Conservation (phyloP, 2,797 vertebrate genomes). For the Antennarius maculatus region DNA sequence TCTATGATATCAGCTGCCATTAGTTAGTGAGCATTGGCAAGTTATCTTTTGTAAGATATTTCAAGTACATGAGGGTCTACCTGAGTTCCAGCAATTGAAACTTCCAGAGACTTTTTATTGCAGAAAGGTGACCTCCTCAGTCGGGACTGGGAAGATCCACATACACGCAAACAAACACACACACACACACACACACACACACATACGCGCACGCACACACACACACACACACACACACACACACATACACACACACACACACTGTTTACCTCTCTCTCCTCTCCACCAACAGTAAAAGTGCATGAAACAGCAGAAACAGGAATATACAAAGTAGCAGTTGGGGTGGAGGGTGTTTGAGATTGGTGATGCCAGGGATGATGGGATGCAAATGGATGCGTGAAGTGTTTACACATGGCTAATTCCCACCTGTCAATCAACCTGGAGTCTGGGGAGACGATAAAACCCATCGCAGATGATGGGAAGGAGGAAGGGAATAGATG, state of each 20-base stretch:
- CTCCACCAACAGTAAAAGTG: slow-evolving; percentile 52
- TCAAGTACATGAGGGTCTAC: too few relatives aligned
- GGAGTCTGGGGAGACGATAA: slow-evolving; percentile 51
- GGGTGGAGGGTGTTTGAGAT: slow-evolving; percentile 52
- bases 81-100: slow-evolving; percentile 1
- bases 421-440: slow-evolving; percentile 74
- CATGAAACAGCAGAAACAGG: slow-evolving; percentile 55
- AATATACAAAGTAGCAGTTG: slow-evolving; percentile 28
- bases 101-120: not conserved
- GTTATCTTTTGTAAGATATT: too few relatives aligned
- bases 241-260: not conserved
- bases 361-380: slow-evolving; percentile 60
- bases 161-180: not conserved
- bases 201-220: not conserved
- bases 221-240: not conserved
- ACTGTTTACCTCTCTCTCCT: slow-evolving; percentile 1
- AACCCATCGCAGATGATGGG: slow-evolving; percentile 30
- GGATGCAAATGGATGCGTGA: slow-evolving; percentile 75
- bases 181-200: too few relatives aligned
- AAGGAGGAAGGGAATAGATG: slow-evolving; percentile 15
- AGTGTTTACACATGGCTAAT: slow-evolving; percentile 78
- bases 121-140: slow-evolving; percentile 58
- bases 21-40: too few relatives aligned
- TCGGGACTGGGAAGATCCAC: slow-evolving; percentile 3
- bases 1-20: too few relatives aligned